Evolutionary conservation across 2,888 invertebrate species (phyloP).

Genomic region (Deilephila porcellus): DNA sequence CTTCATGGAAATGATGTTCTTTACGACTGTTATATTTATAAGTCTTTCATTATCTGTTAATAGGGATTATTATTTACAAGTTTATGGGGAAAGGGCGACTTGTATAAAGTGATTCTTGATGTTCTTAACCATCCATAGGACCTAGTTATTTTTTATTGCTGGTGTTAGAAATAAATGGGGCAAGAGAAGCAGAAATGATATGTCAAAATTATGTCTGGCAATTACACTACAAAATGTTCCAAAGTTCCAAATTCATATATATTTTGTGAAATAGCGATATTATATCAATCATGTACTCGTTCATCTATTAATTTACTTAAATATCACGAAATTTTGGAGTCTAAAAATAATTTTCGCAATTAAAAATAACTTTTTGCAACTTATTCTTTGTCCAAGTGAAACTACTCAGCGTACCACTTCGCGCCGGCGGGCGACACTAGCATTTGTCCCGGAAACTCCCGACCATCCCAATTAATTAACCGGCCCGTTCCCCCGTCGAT

Average conservation of each 20-base stretch:
- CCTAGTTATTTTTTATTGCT: too few relatives aligned
- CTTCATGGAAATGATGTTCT: slow-evolving; percentile 1
- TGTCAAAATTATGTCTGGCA: too few relatives aligned
- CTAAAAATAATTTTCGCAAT: background rate
- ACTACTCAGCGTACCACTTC: slow-evolving; percentile 23
- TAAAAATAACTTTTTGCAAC: background rate
- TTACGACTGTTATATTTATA: background rate
- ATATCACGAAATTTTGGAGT: background rate
- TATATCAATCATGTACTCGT: too few relatives aligned
- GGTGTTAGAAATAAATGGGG: too few relatives aligned
- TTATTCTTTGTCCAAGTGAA: background rate
- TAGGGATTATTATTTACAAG: background rate
- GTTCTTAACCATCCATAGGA: too few relatives aligned
- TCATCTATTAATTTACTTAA: too few relatives aligned
- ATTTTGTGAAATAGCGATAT: too few relatives aligned
- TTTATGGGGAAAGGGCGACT: too few relatives aligned
- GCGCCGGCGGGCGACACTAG: slow-evolving; percentile 52
- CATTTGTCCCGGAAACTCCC: slow-evolving; percentile 63
- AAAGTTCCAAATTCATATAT: too few relatives aligned
- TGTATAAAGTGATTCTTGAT: too few relatives aligned
- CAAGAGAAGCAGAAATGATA: too few relatives aligned
- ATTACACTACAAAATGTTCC: too few relatives aligned
- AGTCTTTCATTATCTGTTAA: background rate
- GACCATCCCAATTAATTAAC: slow-evolving; percentile 73
- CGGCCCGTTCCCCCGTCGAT: slow-evolving; percentile 64